Evolutionary conservation across 2,113 vertebrate genomes (phyloP).

Genomic region (Gambusia holbrooki): DNA sequence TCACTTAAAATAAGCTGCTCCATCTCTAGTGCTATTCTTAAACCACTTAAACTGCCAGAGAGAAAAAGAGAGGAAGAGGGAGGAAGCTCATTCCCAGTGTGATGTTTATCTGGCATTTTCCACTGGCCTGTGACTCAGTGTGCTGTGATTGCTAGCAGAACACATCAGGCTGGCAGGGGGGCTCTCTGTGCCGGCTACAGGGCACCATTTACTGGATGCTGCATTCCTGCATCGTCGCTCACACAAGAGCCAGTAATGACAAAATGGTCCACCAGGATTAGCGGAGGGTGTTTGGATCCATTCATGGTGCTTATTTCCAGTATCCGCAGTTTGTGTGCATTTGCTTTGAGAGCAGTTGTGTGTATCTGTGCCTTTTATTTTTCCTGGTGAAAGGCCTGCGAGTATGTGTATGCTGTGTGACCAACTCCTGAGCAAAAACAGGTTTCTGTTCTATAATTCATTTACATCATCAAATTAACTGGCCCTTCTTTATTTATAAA

Average conservation of each 20-base stretch:
- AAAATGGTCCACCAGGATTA: slow-evolving; percentile 43
- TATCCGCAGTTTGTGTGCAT: slow-evolving; percentile 31
- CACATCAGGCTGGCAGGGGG: slow-evolving; percentile 42
- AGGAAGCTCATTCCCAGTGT: slow-evolving; percentile 64
- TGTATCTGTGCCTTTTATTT: slow-evolving; percentile 31
- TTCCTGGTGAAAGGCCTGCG: slow-evolving; percentile 1
- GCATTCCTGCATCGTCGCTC: slow-evolving; percentile 46
- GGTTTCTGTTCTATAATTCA: slow-evolving; percentile 36
- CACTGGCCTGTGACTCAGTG: slow-evolving; percentile 65
- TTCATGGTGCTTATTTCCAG: slow-evolving; percentile 24
- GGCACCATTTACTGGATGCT: slow-evolving; percentile 57
- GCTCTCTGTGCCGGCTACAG: slow-evolving; percentile 37
- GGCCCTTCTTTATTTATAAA: background rate
- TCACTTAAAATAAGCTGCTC: slow-evolving; percentile 73
- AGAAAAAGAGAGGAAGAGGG: slow-evolving; percentile 27
- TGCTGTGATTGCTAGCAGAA: slow-evolving; percentile 66
- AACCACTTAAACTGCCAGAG: slow-evolving; percentile 62
- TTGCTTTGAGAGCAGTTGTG: slow-evolving; percentile 28
- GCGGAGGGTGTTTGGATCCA: slow-evolving; percentile 20
- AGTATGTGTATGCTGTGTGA: slow-evolving; percentile 4
- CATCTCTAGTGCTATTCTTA: slow-evolving; percentile 69
- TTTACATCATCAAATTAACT: slow-evolving; percentile 19
- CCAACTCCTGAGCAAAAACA: slow-evolving; percentile 25
- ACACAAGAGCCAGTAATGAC: slow-evolving; percentile 34
- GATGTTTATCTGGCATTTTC: slow-evolving; percentile 79